A percentile compares a stretch with the other conserved stretches of the same genome.
phyloP scores from a whole-genome alignment of 2,113 vertebrate genomes.

The Centropus unirufus region DNA sequence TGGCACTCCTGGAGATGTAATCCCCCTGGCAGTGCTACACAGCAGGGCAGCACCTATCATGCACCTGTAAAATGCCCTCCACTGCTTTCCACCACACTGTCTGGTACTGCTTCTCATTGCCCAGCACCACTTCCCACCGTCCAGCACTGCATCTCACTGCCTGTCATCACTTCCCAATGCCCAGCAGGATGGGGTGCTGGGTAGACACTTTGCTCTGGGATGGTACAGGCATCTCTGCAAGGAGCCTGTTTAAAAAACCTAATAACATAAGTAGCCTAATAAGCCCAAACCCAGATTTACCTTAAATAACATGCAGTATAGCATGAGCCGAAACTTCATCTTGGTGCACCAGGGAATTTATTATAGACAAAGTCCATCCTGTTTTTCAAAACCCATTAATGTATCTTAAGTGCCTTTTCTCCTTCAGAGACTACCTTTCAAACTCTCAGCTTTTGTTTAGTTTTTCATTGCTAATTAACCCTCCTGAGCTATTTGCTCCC shows the following conservation, averaged over 20 bases:
- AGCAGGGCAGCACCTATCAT: accelerated
- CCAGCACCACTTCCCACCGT: not conserved
- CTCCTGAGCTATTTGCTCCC: conserved; percentile 23
- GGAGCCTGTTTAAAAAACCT: accelerated
- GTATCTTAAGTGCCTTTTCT: not conserved
- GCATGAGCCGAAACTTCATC: not conserved
- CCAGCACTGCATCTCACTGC: not conserved
- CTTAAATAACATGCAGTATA: accelerated
- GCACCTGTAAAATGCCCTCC: accelerated
- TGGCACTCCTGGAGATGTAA: accelerated
- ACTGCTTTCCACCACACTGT: accelerated
- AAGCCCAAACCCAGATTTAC: not conserved
- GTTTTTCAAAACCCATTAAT: not conserved
- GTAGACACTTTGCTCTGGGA: not conserved
- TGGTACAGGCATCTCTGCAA: not conserved
- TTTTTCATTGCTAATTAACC: conserved; percentile 41
- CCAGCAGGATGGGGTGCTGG: accelerated
- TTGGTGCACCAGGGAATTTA: not conserved
- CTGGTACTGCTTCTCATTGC: too few species aligned
- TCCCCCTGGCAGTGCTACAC: accelerated
- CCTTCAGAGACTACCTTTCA: not conserved
- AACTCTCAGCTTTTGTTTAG: not conserved
- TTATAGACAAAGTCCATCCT: not conserved
- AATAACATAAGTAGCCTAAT: not conserved
- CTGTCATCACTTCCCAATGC: not conserved